phyloP scores from a whole-genome alignment of 2,797 vertebrate species.

The Oophaga sylvatica region DNA sequence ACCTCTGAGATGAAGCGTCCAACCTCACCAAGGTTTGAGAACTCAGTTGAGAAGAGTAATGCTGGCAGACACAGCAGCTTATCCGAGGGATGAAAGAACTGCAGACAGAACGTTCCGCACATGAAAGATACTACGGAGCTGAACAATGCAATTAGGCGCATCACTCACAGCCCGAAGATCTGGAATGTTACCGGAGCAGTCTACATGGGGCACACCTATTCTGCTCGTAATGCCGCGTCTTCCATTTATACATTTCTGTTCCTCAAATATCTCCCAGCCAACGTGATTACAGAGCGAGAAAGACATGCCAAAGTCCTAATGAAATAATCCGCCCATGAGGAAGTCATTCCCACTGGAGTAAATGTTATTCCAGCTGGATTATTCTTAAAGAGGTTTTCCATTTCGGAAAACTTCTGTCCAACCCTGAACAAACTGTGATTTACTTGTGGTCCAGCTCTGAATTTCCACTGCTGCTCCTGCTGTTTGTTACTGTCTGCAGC shows the following conservation, averaged over 20 bases:
- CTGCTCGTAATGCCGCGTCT: neutral
- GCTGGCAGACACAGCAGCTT: neutral
- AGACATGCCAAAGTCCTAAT: neutral
- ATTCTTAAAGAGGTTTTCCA: no score
- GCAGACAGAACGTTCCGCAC: neutral
- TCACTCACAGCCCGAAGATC: constrained; percentile 6
- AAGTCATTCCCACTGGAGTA: neutral
- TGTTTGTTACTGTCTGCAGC: no score
- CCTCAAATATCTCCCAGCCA: neutral
- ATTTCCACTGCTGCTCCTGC: no score
- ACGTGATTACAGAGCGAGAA: neutral
- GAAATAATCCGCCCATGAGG: neutral
- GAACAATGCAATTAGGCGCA: constrained; percentile 4
- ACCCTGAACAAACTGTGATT: no score
- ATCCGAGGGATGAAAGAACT: neutral
- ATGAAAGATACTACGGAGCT: constrained; percentile 10
- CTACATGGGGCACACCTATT: neutral
- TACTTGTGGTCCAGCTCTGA: no score
- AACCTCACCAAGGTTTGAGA: constrained; percentile 3
- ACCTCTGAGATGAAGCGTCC: neutral
- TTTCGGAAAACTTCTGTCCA: no score
- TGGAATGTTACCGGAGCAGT: neutral
- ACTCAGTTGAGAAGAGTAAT: neutral
- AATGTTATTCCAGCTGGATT: neutral
- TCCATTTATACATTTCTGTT: neutral